Base-by-base conservation (phyloP, 1,140 invertebrate species). In the Heliconius hewitsoni region DNA sequence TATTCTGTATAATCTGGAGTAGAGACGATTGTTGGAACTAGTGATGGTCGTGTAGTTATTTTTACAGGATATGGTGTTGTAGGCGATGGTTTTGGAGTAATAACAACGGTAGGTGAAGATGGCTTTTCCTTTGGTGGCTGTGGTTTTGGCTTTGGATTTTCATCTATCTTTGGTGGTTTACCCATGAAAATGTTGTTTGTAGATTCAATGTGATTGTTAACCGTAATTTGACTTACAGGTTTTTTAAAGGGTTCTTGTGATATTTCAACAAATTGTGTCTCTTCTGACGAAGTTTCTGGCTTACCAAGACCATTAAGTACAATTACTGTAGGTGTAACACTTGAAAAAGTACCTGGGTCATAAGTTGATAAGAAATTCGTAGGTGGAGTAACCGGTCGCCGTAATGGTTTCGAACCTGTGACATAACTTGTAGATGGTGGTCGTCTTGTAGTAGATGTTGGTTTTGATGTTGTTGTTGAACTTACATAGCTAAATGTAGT, bases 281-380 rank as follows among this genome's bases (percentile, higher is more conserved):
- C 93, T 80, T 91, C 86, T 71, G 91, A 90, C 8, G 93, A 88
- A 16, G 88, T 85, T 42, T 87, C 87, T 27, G 94, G 91, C 77
- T 91, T 91, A 60, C 82, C 87, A 71, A 90, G 86, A 76, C 83
- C 96, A 16, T 96, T 96, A 4, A 97, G 85, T 19, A 97, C 96
- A 37, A 97, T 97, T 0, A 97, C 96, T 0, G 97, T 97, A 9
- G 97, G 97, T 11, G 96, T 96, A 16, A 96, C 96, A 78, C 95
- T 96, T 6, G 95, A 92, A 83, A 95, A 95, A 19, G 88, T 89
- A 71, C 95, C 94, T 74, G 42, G 88, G 80, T 89, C 92, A 79
- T 87, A 95, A 77, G 80, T 88, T 42, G 87, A 84, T 39, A 89
- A 76, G 42, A 85, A 85, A 60, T 78, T 87, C n/a, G 82, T 74